Percentiles rank a stretch among this genome's conserved stretches.
These are phyloP conservation scores for Chrysomela aeneicollis DNA, from an alignment of 2,888 invertebrate species.

Conservation along the genomic window DNA sequence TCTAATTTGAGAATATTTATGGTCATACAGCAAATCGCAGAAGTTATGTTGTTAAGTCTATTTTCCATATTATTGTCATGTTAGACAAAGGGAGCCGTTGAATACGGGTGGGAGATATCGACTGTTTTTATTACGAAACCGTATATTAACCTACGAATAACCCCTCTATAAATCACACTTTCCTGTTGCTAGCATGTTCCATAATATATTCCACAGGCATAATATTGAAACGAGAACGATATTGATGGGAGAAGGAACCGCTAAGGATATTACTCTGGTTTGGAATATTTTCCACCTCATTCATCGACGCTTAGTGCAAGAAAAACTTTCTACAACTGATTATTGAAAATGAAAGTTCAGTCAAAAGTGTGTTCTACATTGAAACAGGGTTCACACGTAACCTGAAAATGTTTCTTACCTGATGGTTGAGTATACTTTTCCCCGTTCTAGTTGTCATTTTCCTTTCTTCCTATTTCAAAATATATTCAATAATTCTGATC, in stretches of 20 bases:
- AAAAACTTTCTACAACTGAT: background rate
- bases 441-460: too few relatives aligned
- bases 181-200: slow-evolving; percentile 31
- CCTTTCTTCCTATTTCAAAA: too few relatives aligned
- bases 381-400: too few relatives aligned
- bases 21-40: too few relatives aligned
- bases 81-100: background rate
- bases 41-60: too few relatives aligned
- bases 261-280: background rate
- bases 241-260: slow-evolving; percentile 1
- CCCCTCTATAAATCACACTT: slow-evolving; percentile 24
- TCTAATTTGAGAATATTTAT: too few relatives aligned
- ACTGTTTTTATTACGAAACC: slow-evolving; percentile 12
- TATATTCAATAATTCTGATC: too few relatives aligned
- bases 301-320: background rate
- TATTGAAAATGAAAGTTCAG: background rate
- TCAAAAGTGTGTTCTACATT: too few relatives aligned
- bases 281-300: background rate
- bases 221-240: slow-evolving; percentile 4
- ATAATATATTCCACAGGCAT: background rate
- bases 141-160: slow-evolving; percentile 26
- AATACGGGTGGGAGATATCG: background rate
- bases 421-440: too few relatives aligned
- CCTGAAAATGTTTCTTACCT: too few relatives aligned
- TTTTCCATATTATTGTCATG: too few relatives aligned